These are phyloP conservation scores for Rhabdomys dilectus DNA, from an alignment of 2,113 vertebrate genomes.

Conservation along the genomic window DNA sequence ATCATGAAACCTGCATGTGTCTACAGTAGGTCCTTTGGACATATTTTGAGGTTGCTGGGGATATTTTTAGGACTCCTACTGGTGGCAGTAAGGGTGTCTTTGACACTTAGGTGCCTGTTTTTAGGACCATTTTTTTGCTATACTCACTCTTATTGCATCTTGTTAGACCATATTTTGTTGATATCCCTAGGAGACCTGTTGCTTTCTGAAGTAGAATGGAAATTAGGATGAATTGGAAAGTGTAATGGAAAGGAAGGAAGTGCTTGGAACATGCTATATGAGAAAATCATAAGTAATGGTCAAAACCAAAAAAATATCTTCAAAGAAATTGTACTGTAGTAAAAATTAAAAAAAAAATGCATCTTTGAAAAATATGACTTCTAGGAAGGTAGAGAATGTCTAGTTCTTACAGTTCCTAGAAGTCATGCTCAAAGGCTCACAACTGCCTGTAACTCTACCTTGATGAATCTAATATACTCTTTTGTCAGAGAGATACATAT, in stretches of 20 bases:
- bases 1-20: no score
- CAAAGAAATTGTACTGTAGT: background rate
- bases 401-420: background rate
- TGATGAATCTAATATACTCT: background rate
- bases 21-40: no score
- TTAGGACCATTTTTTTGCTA: no score
- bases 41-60: no score
- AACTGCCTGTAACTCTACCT: background rate
- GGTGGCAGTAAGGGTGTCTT: no score
- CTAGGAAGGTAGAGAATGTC: background rate
- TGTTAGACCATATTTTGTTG: background rate
- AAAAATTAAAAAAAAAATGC: background rate
- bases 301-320: background rate
- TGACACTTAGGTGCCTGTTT: no score
- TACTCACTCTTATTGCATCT: background rate
- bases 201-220: background rate
- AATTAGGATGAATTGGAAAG: background rate
- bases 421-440: background rate
- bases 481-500: background rate
- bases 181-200: background rate
- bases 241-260: background rate
- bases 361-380: background rate
- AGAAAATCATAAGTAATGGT: background rate
- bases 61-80: no score
- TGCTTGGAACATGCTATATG: background rate